Base-by-base conservation (phyloP, 2,888 invertebrate genomes). In the Antitype chi region DNA sequence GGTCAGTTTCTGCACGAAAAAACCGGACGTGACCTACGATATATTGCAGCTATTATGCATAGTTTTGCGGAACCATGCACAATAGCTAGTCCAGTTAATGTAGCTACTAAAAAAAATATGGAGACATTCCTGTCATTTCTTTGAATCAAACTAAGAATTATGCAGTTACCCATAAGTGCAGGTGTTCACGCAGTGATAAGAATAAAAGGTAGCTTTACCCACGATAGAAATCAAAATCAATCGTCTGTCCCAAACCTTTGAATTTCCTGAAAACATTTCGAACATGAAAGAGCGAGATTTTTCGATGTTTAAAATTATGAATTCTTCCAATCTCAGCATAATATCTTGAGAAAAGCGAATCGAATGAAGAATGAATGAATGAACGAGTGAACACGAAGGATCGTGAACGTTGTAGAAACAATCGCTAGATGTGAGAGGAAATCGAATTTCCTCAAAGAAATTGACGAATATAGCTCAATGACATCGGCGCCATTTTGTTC, bases 401-500 rank as follows among this genome's bases (percentile, higher is more conserved):
- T 68, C 68, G 70, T 7, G 52, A 62, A 47, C 85, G 74, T 80
- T 76, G 73, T 60, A 81, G 89, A 88, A 88, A 88, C 88, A 89
- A 88, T 88, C 86, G 79, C 55, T 74, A 73, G 77, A 87, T 87
- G 81, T 80, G 74, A 84, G 74, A 87, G 88, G 87, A 88, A 88
- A 88, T 88, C 86, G 82, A 88, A 88, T 88, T 88, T 88, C 79
- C 88, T 87, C 80, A 25, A 53, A 86, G 86, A 86, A 86, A 88
- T 87, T 88, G 89, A 88, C 85, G 80, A 84, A 76, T 76, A 84
- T 80, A 84, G 83, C 84, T 87, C 86, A 87, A 72, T 87, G 87
- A 83, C 81, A 81, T 47, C 52, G 66, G 9, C 62, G 76, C 78
- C 75, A 85, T 87, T 87, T 82, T 80, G 67, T 78, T 70, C 32